Conservation (phyloP, 2,797 vertebrate genomes). For the Sardinella longiceps region DNA sequence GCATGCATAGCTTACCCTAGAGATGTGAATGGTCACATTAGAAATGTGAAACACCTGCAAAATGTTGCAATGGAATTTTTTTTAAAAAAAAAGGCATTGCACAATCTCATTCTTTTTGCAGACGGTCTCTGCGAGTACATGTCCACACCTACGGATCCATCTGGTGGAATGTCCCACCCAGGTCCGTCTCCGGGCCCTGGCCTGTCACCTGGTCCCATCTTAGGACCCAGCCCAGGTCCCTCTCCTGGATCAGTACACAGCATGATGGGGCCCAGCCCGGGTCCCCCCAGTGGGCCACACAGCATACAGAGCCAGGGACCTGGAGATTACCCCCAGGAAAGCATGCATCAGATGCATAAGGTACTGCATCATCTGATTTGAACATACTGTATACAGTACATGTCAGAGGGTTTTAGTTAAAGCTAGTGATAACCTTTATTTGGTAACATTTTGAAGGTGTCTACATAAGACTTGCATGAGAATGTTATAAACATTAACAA, state of each 20-base stretch:
- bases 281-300: slow-evolving; percentile 88
- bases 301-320: slow-evolving; percentile 84
- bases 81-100: not conserved
- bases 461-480: too few relatives aligned
- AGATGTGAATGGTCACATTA: too few relatives aligned
- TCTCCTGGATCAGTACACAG: slow-evolving; percentile 96
- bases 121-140: slow-evolving; percentile 72
- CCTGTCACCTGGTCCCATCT: slow-evolving; percentile 92
- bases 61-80: too few relatives aligned
- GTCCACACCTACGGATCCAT: slow-evolving; percentile 90
- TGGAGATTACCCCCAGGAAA: slow-evolving; percentile 88
- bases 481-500: too few relatives aligned
- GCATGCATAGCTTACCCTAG: too few relatives aligned
- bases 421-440: not conserved
- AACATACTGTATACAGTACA: not conserved
- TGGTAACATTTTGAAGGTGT: not conserved
- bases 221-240: slow-evolving; percentile 94
- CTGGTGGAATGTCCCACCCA: slow-evolving; percentile 91
- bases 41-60: too few relatives aligned
- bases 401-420: not conserved
- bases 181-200: slow-evolving; percentile 94
- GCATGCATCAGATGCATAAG: slow-evolving; percentile 93
- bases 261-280: slow-evolving; percentile 98
- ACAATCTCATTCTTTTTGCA: slow-evolving; percentile 4
- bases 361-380: slow-evolving; percentile 65